Base-by-base conservation (phyloP, 2,888 invertebrate genomes). In the Tyria jacobaeae region DNA sequence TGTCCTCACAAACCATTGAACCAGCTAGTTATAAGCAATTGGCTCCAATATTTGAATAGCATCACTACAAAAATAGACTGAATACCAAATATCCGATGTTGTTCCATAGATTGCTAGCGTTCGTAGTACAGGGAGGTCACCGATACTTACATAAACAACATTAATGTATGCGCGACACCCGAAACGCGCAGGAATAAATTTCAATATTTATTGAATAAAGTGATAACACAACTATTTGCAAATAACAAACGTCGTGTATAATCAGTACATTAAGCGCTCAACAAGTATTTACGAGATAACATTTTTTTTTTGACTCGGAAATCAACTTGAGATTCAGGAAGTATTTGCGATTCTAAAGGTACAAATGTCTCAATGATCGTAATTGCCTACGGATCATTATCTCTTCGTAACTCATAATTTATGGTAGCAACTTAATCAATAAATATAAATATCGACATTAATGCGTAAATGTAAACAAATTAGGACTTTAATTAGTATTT, bases 141-240 rank as follows among this genome's bases (percentile, higher is more conserved):
- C 10, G 24, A 39, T n/a, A 53, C 64, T 60, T 60, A 57, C 39
- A 63, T 58, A 64, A 59, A 63, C 61, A 47, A 39, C 54, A n/a
- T 10, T 75, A 57, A 70, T 60, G 49, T 70, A 74, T 70, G 66
- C 64, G 56, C 31, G 37, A 55, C 61, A 52, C 44, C 63, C 25
- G 64, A 70, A 60, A 56, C 39, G 35, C 58, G 41, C 35, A 50
- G 56, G 54, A 56, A 70, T 66, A 62, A 69, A 77, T 81, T 79
- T 78, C 66, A 80, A 85, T 84, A 82, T 83, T 82, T 73, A 81
- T 79, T 73, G 75, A 81, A 82, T 81, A 82, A 79, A 79, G 76
- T 75, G 74, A 73, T 74, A 73, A 74, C 76, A 71, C 68, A 68
- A 73, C 67, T 72, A 57, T 76, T 78, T 56, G 71, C 81, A 75